phyloP scores from a whole-genome alignment of 2,113 vertebrate genomes.

The Labeo catla region DNA sequence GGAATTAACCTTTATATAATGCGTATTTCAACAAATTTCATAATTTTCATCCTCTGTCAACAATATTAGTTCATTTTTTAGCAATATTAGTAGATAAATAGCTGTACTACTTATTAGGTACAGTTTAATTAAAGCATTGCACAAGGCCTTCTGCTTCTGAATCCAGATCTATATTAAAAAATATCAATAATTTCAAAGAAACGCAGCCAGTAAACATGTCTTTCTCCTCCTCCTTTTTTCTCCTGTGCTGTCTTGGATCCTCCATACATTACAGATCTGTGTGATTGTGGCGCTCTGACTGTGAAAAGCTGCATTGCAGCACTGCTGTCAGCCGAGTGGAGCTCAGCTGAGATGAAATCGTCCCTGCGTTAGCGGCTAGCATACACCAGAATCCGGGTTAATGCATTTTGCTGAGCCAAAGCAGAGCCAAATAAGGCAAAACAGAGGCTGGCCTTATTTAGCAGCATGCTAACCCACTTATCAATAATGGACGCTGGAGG shows the following conservation, averaged over 20 bases:
- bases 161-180: neutral
- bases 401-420: slow-evolving; percentile 19
- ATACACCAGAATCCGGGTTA: slow-evolving; percentile 31
- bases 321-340: slow-evolving; percentile 64
- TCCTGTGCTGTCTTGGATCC: slow-evolving; percentile 1
- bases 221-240: slow-evolving; percentile 1
- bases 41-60: neutral
- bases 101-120: neutral
- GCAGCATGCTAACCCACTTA: slow-evolving; percentile 40
- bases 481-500: slow-evolving; percentile 1
- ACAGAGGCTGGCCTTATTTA: slow-evolving; percentile 35
- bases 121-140: neutral
- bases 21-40: neutral
- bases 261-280: slow-evolving; percentile 52
- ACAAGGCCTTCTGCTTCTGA: neutral
- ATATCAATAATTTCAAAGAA: neutral
- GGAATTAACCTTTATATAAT: neutral
- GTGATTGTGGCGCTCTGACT: slow-evolving; percentile 58
- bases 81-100: neutral
- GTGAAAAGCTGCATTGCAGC: slow-evolving; percentile 77
- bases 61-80: neutral
- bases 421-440: slow-evolving; percentile 3
- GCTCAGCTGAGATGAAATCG: slow-evolving; percentile 44
- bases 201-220: neutral
- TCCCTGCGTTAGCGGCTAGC: slow-evolving; percentile 12